Conservation (phyloP, 2,797 vertebrate genomes). For the Neosilurus mollespiculum region DNA sequence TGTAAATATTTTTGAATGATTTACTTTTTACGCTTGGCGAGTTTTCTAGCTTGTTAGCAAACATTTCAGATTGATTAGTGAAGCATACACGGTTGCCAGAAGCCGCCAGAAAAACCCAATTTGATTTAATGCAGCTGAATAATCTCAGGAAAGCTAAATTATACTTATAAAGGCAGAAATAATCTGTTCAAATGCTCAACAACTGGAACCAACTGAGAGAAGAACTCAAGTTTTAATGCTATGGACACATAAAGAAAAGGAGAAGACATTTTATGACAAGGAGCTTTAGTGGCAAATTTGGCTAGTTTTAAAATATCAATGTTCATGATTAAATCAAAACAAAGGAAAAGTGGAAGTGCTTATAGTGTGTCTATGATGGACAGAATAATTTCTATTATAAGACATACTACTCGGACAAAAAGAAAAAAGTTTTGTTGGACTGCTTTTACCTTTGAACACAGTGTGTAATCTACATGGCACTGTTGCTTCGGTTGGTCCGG, state of each 20-base stretch:
- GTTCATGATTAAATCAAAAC: background rate
- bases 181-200: background rate
- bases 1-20: background rate
- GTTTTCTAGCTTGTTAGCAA: background rate
- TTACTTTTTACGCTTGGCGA: background rate
- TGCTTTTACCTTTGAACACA: too few relatives aligned
- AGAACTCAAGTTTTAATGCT: too few relatives aligned
- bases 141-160: background rate
- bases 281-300: background rate
- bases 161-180: background rate
- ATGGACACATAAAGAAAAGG: background rate
- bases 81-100: background rate
- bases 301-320: too few relatives aligned
- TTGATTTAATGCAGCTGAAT: background rate
- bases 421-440: too few relatives aligned
- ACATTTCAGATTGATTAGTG: background rate
- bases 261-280: background rate
- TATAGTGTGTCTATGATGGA: background rate
- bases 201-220: background rate
- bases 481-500: too few relatives aligned
- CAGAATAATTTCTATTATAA: too few relatives aligned
- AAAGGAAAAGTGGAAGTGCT: background rate
- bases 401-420: too few relatives aligned
- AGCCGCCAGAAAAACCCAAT: background rate
- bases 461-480: too few relatives aligned